Conservation (phyloP, 2,113 vertebrate genomes). For the Hemichromis elongatus region DNA sequence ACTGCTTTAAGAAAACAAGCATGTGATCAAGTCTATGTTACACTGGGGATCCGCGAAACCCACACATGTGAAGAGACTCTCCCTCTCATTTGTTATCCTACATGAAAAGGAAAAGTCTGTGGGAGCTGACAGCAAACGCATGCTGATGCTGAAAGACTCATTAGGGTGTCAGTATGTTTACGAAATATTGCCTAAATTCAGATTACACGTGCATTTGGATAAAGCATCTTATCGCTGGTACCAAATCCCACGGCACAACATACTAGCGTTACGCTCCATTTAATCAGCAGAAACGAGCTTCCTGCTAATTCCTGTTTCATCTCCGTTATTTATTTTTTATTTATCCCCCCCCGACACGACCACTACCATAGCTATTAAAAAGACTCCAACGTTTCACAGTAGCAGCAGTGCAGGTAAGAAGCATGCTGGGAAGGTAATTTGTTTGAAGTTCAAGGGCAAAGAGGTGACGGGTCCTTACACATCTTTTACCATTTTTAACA, state of each 20-base stretch:
- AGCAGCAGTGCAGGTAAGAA: not conserved
- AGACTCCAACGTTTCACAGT: not conserved
- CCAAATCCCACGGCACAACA: not conserved
- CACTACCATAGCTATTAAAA: not conserved
- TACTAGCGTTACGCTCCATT: not conserved
- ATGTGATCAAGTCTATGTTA: not conserved
- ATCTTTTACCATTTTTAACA: conserved; percentile 12
- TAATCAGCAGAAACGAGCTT: not conserved
- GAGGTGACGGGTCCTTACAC: not conserved
- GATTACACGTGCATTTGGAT: not conserved
- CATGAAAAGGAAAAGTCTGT: conserved; percentile 5
- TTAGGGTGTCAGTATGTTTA: not conserved
- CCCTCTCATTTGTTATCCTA: conserved; percentile 16
- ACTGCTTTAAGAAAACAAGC: conserved; percentile 29
- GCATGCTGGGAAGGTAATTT: conserved; percentile 4
- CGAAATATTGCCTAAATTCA: not conserved
- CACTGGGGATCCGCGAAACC: conserved; percentile 4
- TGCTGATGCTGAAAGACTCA: not conserved
- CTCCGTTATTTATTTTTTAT: not conserved
- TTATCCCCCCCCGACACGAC: not conserved
- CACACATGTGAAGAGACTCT: conserved; percentile 15
- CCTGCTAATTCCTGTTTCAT: not conserved
- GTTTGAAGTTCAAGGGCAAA: conserved; percentile 24
- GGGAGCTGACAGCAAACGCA: not conserved
- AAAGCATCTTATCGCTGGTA: not conserved